These are phyloP conservation scores for Acipenser oxyrinchus DNA, from an alignment of 2,797 vertebrate genomes.

Conservation along the genomic window DNA sequence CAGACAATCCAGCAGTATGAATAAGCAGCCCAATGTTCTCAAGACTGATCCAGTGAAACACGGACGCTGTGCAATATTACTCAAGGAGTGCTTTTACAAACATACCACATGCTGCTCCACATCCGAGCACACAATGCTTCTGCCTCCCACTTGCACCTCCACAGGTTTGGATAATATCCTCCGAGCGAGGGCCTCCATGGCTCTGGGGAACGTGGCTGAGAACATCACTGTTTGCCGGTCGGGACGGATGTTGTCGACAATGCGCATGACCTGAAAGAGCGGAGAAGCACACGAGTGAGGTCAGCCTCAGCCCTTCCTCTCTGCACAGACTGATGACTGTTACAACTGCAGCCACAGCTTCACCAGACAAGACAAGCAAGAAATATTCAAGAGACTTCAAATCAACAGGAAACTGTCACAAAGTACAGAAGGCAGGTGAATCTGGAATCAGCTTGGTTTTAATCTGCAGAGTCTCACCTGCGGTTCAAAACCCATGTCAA, in stretches of 20 bases:
- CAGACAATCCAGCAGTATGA: too few relatives aligned
- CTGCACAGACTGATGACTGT: background rate
- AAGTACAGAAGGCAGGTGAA: background rate
- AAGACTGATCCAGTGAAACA: too few relatives aligned
- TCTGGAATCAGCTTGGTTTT: background rate
- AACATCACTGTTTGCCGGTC: slow-evolving; percentile 98
- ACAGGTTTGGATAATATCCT: slow-evolving; percentile 88
- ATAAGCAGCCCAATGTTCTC: too few relatives aligned
- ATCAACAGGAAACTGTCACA: background rate
- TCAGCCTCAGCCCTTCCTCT: background rate
- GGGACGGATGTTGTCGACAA: slow-evolving; percentile 91
- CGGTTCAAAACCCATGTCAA: slow-evolving; percentile 98
- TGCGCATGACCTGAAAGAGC: slow-evolving; percentile 85
- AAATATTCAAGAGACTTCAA: background rate
- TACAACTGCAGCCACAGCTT: background rate
- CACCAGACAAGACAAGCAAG: background rate
- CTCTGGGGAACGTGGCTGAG: slow-evolving; percentile 94
- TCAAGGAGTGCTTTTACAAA: background rate
- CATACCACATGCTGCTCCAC: slow-evolving; percentile 91
- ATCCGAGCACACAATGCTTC: slow-evolving; percentile 95
- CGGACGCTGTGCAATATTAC: too few relatives aligned
- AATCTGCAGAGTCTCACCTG: slow-evolving; percentile 61
- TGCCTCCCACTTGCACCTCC: slow-evolving; percentile 93
- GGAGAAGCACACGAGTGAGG: background rate
- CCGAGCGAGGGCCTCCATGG: slow-evolving; percentile 94